Percentiles rank a stretch among this genome's conserved stretches.
phyloP scores from a whole-genome alignment of 2,888 invertebrate genomes.

The Cataglyphis rosenhaueri region DNA sequence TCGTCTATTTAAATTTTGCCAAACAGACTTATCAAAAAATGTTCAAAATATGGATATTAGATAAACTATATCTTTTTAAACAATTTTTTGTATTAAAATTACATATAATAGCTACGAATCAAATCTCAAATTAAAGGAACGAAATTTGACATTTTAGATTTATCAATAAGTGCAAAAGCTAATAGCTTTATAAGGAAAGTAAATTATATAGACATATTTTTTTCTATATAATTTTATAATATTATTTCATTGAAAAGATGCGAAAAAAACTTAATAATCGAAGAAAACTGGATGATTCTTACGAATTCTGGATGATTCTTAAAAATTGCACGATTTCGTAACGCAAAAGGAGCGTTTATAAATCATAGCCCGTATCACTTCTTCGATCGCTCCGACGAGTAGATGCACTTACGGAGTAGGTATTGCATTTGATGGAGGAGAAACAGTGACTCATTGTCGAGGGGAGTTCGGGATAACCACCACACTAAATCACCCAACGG shows the following conservation, averaged over 20 bases:
- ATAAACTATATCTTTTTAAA: not conserved
- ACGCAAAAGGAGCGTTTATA: slow-evolving; percentile 18
- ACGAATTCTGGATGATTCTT: not conserved
- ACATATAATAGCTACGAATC: not conserved
- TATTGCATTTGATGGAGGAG: slow-evolving; percentile 58
- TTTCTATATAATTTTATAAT: not conserved
- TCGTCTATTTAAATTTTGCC: not conserved
- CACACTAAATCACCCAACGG: slow-evolving; percentile 62
- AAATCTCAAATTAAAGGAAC: not conserved
- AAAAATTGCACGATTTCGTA: slow-evolving; percentile 9
- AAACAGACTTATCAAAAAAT: not conserved
- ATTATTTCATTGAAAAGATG: not conserved
- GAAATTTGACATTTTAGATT: not conserved
- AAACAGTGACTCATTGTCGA: slow-evolving; percentile 69
- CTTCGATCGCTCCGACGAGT: slow-evolving; percentile 32
- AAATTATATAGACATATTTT: not conserved
- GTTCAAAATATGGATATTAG: not conserved
- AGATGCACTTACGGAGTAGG: slow-evolving; percentile 44
- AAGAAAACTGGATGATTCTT: not conserved
- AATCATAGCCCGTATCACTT: slow-evolving; percentile 38
- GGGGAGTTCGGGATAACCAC: slow-evolving; percentile 57
- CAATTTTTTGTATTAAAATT: not conserved
- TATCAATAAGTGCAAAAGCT: not conserved
- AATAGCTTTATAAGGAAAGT: not conserved
- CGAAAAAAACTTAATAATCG: not conserved